Conservation (phyloP, 2,797 vertebrate species). For the Gymnocypris eckloni region DNA sequence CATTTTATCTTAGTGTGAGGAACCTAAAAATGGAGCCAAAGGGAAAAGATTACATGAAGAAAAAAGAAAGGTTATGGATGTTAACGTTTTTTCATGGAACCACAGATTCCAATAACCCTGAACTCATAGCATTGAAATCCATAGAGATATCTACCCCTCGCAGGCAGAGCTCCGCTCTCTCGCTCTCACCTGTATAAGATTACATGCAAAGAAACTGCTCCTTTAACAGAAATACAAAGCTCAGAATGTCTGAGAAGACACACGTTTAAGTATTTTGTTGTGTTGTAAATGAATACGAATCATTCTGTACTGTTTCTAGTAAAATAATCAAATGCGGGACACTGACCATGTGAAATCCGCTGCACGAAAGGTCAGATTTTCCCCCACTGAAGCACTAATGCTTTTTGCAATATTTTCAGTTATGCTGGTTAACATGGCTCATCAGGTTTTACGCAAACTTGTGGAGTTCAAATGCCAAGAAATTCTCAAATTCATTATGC, state of each 20-base stretch:
- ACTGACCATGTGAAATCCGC: not conserved
- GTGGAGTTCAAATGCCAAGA: not conserved
- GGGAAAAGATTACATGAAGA: not conserved
- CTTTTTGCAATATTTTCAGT: not conserved
- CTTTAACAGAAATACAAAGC: not conserved
- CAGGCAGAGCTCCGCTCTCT: not conserved
- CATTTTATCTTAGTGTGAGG: not conserved
- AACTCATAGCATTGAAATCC: constrained; percentile 9
- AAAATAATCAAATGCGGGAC: not conserved
- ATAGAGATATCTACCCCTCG: constrained; percentile 1
- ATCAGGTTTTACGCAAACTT: not conserved
- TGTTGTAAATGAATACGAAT: not conserved
- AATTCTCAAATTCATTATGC: not conserved
- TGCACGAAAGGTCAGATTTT: not conserved
- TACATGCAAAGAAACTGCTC: constrained; percentile 2
- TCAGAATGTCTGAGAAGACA: not conserved
- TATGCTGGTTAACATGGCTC: not conserved
- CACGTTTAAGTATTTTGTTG: not conserved
- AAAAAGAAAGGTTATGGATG: not conserved
- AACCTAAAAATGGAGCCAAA: not conserved
- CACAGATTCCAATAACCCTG: not conserved
- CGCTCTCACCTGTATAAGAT: constrained; percentile 17
- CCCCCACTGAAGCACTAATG: not conserved
- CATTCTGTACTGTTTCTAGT: not conserved
- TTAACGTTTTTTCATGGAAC: not conserved